phyloP scores from a whole-genome alignment of 1,140 invertebrate genomes.

The Ceratina australensis region DNA sequence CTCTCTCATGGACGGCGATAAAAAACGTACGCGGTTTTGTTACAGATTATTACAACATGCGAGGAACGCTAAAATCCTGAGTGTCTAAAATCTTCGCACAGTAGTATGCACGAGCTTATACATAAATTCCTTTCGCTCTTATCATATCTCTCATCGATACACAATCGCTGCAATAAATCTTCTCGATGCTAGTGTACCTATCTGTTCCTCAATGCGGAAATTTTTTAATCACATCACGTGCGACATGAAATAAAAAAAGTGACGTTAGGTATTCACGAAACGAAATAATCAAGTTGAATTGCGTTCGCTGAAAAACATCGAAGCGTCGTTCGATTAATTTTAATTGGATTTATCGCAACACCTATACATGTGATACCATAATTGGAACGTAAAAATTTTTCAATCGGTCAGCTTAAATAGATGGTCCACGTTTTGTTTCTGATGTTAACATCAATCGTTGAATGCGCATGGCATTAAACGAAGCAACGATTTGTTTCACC shows the following conservation, averaged over 20 bases:
- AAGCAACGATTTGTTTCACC: slow-evolving; percentile 15
- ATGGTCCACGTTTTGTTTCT: slow-evolving; percentile 34
- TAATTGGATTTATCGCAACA: not conserved
- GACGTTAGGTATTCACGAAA: not conserved
- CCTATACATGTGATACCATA: not conserved
- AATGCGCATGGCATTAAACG: not conserved
- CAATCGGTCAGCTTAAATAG: slow-evolving; percentile 6
- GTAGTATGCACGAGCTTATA: not conserved
- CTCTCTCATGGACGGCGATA: slow-evolving; percentile 66
- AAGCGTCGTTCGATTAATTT: slow-evolving; percentile 2
- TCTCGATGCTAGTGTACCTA: not conserved
- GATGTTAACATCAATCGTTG: not conserved
- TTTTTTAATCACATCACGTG: not conserved
- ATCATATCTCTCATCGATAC: not conserved
- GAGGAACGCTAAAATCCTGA: slow-evolving; percentile 66
- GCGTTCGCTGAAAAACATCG: not conserved
- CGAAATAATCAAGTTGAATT: not conserved
- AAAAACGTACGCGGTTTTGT: slow-evolving; percentile 62
- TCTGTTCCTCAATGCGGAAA: not conserved
- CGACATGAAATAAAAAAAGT: not conserved
- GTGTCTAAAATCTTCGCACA: slow-evolving; percentile 47
- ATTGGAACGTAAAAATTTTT: slow-evolving; percentile 12
- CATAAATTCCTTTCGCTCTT: not conserved
- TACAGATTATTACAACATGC: slow-evolving; percentile 60
- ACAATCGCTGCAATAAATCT: not conserved